Conservation (phyloP, 1,140 invertebrate species). For the Condylostylus longicornis region DNA sequence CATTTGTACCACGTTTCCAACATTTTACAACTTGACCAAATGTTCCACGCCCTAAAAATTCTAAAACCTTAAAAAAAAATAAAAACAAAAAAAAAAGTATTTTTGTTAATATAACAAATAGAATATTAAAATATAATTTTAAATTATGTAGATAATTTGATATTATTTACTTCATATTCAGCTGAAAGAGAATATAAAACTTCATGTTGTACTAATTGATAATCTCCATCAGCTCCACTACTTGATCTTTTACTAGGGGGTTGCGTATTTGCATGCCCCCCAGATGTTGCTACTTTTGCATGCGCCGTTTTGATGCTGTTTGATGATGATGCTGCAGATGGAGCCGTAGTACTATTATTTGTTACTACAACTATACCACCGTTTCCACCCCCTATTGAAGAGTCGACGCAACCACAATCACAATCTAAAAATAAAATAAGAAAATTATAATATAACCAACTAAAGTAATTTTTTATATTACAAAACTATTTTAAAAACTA, state of each 20-base stretch:
- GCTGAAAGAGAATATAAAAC: conserved; percentile 87
- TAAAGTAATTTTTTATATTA: too few species aligned
- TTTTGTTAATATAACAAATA: neutral
- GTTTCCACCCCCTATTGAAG: conserved; percentile 13
- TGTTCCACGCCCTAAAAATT: conserved; percentile 95
- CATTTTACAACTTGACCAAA: conserved; percentile 99
- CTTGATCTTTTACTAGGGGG: conserved; percentile 41
- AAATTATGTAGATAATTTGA: neutral
- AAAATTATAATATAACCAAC: too few species aligned
- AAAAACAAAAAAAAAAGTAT: neutral
- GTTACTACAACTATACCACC: conserved; percentile 2
- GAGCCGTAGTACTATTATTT: conserved; percentile 1
- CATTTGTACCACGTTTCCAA: conserved; percentile 99
- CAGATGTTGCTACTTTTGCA: conserved; percentile 31
- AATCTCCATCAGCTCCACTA: conserved; percentile 83
- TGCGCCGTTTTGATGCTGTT: conserved; percentile 31
- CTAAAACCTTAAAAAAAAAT: conserved; percentile 54
- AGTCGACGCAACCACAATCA: conserved; percentile 30
- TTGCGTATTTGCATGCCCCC: conserved; percentile 32
- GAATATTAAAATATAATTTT: neutral
- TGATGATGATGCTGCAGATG: conserved; percentile 5
- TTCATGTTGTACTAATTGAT: conserved; percentile 95
- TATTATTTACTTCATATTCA: conserved; percentile 57
- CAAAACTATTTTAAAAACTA: too few species aligned
- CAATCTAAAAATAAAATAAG: conserved; percentile 18